phyloP scores from a whole-genome alignment of 92 coral and sea anemone genomes.

The Epizoanthus illoricatus region DNA sequence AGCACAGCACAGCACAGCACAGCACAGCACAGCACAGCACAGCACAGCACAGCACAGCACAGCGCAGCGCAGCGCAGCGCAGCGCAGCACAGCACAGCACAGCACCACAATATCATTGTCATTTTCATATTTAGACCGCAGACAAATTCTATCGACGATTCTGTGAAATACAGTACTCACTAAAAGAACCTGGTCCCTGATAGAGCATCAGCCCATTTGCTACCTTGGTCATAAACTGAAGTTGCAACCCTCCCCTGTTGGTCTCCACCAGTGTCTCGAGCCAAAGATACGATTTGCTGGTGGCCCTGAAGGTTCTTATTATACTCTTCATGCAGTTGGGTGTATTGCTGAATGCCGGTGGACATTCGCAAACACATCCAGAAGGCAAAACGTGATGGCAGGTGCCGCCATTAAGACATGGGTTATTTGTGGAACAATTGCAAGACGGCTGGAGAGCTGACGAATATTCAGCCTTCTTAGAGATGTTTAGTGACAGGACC shows the following conservation, averaged over 20 bases:
- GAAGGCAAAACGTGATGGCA: slow-evolving; percentile 72
- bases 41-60: background rate
- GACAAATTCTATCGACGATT: background rate
- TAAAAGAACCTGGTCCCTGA: slow-evolving; percentile 75
- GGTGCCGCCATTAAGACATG: slow-evolving; percentile 79
- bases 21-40: background rate
- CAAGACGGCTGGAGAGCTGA: slow-evolving; percentile 44
- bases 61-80: background rate
- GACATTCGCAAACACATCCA: slow-evolving; percentile 87
- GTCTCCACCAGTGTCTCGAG: slow-evolving; percentile 54
- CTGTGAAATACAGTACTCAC: slow-evolving; percentile 32
- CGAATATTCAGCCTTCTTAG: slow-evolving; percentile 55
- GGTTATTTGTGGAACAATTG: slow-evolving; percentile 60
- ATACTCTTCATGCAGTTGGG: slow-evolving; percentile 83
- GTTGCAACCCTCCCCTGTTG: slow-evolving; percentile 65
- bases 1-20: background rate
- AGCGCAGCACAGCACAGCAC: background rate
- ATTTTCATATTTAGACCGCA: background rate
- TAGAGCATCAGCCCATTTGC: slow-evolving; percentile 85
- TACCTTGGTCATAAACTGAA: slow-evolving; percentile 76
- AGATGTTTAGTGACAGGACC: slow-evolving; percentile 72
- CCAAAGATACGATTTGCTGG: slow-evolving; percentile 86
- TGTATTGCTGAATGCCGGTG: slow-evolving; percentile 50
- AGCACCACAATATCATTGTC: background rate
- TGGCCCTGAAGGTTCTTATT: slow-evolving; percentile 66